phyloP scores from a whole-genome alignment of 2,113 vertebrate genomes.

The Egretta garzetta region DNA sequence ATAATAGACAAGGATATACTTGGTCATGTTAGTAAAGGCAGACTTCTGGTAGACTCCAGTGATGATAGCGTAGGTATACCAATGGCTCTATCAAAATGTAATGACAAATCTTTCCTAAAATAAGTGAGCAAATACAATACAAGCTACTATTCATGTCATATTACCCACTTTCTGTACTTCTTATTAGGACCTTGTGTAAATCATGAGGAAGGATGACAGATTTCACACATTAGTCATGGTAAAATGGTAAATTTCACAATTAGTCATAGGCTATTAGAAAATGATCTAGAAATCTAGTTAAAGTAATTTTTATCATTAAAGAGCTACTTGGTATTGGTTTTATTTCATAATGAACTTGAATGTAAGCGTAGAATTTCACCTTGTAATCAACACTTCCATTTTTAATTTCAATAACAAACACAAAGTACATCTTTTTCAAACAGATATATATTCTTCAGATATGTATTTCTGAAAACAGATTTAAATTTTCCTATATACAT shows the following conservation, averaged over 20 bases:
- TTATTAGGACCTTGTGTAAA: background rate
- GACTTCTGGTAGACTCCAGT: background rate
- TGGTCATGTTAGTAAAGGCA: background rate
- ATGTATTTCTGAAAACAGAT: background rate
- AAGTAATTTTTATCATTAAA: background rate
- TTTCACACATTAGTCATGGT: slow-evolving; percentile 49
- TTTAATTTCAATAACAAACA: background rate
- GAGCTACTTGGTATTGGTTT: background rate
- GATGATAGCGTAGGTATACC: background rate
- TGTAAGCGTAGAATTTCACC: background rate
- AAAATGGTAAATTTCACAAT: slow-evolving; percentile 49
- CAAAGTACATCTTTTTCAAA: background rate
- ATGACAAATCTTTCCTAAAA: background rate
- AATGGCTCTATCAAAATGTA: background rate
- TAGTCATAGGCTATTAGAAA: slow-evolving; percentile 47
- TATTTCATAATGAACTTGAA: background rate
- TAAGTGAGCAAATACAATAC: background rate
- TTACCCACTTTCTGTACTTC: background rate
- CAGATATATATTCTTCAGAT: background rate
- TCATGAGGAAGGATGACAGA: slow-evolving; percentile 24
- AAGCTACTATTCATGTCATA: background rate
- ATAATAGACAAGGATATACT: background rate
- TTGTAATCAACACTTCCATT: background rate
- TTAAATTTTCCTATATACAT: background rate
- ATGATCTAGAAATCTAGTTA: slow-evolving; percentile 4